These are phyloP conservation scores for Colinus virginianus DNA, from an alignment of 2,113 vertebrate species.

Conservation along the genomic window DNA sequence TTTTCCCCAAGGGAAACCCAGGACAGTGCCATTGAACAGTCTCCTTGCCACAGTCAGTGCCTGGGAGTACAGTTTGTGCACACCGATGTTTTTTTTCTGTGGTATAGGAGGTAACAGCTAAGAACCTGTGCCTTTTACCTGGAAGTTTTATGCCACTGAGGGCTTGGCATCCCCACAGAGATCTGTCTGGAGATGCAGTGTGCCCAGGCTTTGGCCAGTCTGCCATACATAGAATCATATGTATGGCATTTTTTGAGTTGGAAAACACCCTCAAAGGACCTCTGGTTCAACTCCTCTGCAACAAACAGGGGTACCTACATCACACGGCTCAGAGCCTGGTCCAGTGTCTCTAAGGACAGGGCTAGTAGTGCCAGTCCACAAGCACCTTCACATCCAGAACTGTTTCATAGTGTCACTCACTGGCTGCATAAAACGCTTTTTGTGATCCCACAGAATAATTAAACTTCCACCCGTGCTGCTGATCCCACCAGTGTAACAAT, in stretches of 20 bases:
- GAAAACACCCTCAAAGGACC: too few species aligned
- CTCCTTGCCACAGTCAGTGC: neutral
- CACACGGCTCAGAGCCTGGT: too few species aligned
- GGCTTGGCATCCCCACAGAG: neutral
- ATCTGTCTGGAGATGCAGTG: neutral
- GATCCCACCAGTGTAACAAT: neutral
- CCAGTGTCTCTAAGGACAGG: too few species aligned
- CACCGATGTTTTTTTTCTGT: neutral
- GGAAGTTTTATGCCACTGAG: neutral
- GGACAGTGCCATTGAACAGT: neutral
- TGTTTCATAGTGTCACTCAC: neutral
- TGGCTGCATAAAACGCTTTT: neutral
- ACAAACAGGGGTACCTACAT: too few species aligned
- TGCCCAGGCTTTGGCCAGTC: neutral
- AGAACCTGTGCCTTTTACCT: neutral
- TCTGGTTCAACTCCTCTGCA: too few species aligned
- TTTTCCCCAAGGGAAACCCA: neutral
- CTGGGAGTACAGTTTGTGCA: neutral
- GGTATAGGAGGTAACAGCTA: neutral
- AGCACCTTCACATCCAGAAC: neutral
- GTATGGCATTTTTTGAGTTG: too few species aligned
- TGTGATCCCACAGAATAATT: neutral
- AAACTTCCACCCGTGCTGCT: neutral
- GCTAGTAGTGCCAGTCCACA: neutral
- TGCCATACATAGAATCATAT: neutral